Evolutionary conservation across 2,113 vertebrate species (phyloP), one percentile per base, ranked within the genome.

Genomic region (Guaruba guarouba): DNA sequence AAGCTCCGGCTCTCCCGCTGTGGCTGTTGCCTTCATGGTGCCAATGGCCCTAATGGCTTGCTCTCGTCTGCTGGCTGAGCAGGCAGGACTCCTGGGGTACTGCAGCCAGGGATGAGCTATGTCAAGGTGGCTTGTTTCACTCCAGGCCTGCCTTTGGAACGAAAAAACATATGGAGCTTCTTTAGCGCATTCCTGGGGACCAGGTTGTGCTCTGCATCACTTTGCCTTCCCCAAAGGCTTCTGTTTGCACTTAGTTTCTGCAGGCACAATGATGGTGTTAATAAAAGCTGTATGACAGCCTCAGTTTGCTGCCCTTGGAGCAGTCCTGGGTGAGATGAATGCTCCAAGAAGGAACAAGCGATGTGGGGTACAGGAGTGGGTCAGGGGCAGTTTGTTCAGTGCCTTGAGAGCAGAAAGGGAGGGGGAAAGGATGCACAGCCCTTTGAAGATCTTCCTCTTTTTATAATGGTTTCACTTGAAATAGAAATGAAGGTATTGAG

Each of bases 201-300:
- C 14, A 14, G 31, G 9, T 17, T 61, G 57, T 2, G 0, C 52
- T 61, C 0, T 0, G 12, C 62, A 33, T 35, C 14, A 0, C 66
- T 33, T 16, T 13, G 61, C 9, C 33, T 33, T 33, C 23, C 1
- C 62, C n/a, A 9, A 48, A 11, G 81, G 67, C 19, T 67, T 55
- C 43, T 28, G 24, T 18, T 37, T 11, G 55, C 4, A 7, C 41
- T 18, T 66, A 11, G 10, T 25, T n/a, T 8, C 2, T 7, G 3
- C 69, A 10, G 52, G 39, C 55, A 3, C 35, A 0, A 0, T 3
- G 52, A 0, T 3, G 49, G 41, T 9, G 24, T 25, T 6, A 7
- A 7, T 5, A 7, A 43, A 20, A 3, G 5, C 10, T 29, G 28
- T 22, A 4, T 3, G 4, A 14, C 29, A 20, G 69, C 43, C 77